A percentile compares a stretch with the other conserved stretches of the same genome.
These are phyloP conservation scores for Xiphias gladius DNA, from an alignment of 2,113 vertebrate genomes.

Conservation along the genomic window DNA sequence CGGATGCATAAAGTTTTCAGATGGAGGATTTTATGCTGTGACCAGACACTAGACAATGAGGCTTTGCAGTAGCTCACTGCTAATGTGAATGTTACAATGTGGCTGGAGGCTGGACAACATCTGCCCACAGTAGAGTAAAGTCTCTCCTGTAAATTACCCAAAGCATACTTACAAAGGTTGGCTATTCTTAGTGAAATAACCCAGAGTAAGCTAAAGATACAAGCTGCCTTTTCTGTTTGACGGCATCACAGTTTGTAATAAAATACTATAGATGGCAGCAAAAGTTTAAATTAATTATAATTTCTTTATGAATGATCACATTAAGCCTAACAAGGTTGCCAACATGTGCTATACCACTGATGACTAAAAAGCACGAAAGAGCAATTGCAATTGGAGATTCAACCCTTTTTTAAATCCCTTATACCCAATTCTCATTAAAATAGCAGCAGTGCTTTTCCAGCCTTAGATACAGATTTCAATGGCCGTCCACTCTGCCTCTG, in stretches of 20 bases:
- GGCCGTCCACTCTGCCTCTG: slow-evolving; percentile 10
- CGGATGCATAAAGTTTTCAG: slow-evolving; percentile 53
- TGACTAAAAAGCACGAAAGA: slow-evolving; percentile 45
- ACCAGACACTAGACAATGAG: slow-evolving; percentile 44
- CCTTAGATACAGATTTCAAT: slow-evolving; percentile 54
- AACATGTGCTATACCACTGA: slow-evolving; percentile 57
- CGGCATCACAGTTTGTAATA: slow-evolving; percentile 35
- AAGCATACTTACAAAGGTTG: slow-evolving; percentile 52
- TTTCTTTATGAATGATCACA: slow-evolving; percentile 55
- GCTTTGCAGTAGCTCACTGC: slow-evolving; percentile 28
- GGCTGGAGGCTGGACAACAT: slow-evolving; percentile 50
- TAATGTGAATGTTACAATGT: slow-evolving; percentile 49
- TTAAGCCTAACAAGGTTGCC: slow-evolving; percentile 17
- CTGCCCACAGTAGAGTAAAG: slow-evolving; percentile 48
- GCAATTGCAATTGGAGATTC: slow-evolving; percentile 41
- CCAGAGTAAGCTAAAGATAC: slow-evolving; percentile 40
- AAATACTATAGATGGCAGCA: slow-evolving; percentile 52
- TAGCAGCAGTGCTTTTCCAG: slow-evolving; percentile 50
- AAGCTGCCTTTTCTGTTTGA: slow-evolving; percentile 42
- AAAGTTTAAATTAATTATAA: slow-evolving; percentile 45
- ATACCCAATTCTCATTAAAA: slow-evolving; percentile 50
- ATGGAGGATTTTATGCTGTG: slow-evolving; percentile 35
- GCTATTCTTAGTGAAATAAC: slow-evolving; percentile 56
- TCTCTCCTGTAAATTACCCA: slow-evolving; percentile 64
- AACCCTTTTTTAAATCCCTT: slow-evolving; percentile 28